Evolutionary conservation across 2,888 invertebrate species (phyloP).

Genomic region (Lepidonotus clava): DNA sequence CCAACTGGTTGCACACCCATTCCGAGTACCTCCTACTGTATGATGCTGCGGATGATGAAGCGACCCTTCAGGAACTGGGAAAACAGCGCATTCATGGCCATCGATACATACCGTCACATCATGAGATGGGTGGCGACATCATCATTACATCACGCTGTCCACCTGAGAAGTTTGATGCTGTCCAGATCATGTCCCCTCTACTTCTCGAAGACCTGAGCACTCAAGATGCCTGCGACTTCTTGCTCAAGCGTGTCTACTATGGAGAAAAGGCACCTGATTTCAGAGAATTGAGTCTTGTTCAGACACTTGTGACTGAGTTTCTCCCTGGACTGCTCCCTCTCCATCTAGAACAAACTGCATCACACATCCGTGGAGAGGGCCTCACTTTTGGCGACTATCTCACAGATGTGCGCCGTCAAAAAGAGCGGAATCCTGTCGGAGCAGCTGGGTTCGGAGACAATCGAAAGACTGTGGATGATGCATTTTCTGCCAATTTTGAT

Average conservation of each 20-base stretch:
- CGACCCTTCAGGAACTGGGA: background rate
- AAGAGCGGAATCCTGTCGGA: background rate
- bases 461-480: constrained; percentile 16
- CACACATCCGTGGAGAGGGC: background rate
- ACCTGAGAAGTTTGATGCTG: background rate
- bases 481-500: constrained; percentile 5
- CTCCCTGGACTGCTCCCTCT: constrained; percentile 4
- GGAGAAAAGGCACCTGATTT: too few species aligned
- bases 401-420: background rate
- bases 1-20: background rate
- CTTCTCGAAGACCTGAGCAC: background rate
- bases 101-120: background rate
- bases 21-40: constrained; percentile 20
- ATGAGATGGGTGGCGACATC: background rate
- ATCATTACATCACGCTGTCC: constrained; percentile 12
- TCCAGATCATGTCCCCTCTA: background rate
- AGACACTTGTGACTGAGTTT: background rate
- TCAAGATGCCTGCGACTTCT: background rate
- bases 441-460: background rate
- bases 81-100: background rate
- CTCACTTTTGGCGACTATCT: background rate
- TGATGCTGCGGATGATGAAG: constrained; percentile 8
- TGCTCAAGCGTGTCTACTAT: background rate
- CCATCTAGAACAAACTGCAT: constrained; percentile 29
- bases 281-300: background rate